Evolutionary conservation across 1,140 invertebrate species (phyloP).

Genomic region (Pararge aegeria): DNA sequence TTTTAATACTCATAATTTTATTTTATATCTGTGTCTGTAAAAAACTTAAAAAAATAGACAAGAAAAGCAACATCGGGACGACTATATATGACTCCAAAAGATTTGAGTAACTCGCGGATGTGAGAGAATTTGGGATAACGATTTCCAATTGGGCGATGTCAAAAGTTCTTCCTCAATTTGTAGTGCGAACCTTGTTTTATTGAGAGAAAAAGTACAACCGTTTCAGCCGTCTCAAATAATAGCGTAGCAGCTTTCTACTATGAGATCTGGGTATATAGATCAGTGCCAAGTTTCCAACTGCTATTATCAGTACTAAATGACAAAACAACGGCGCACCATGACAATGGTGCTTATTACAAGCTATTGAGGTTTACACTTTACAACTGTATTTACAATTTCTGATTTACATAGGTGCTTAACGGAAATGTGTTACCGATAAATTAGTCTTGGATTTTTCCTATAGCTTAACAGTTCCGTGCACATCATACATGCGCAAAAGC

Average conservation of each 20-base stretch:
- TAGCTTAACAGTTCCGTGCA: no score
- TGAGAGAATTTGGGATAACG: neutral
- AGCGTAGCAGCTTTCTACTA: slow-evolving; percentile 40
- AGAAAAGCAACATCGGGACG: no score
- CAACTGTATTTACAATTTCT: slow-evolving; percentile 15
- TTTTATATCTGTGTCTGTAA: no score
- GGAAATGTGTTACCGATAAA: neutral
- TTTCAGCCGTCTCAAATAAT: neutral
- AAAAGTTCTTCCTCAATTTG: neutral
- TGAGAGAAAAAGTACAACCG: neutral
- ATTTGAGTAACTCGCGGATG: no score
- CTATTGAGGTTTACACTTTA: slow-evolving; percentile 11
- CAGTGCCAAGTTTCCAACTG: slow-evolving; percentile 41
- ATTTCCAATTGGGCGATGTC: neutral
- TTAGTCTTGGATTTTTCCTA: no score
- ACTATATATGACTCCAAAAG: no score
- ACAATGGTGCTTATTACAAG: slow-evolving; percentile 19
- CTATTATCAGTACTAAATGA: slow-evolving; percentile 24
- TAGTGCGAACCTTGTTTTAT: neutral
- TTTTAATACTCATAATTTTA: no score
- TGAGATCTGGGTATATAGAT: slow-evolving; percentile 61
- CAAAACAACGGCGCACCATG: slow-evolving; percentile 14
- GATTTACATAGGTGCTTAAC: neutral
- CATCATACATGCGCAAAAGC: no score
- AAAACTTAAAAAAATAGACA: no score